A percentile compares a stretch with the other conserved stretches of the same genome.
Evolutionary conservation across 1,140 invertebrate genomes (phyloP).

Genomic region (Zophobas atratus): DNA sequence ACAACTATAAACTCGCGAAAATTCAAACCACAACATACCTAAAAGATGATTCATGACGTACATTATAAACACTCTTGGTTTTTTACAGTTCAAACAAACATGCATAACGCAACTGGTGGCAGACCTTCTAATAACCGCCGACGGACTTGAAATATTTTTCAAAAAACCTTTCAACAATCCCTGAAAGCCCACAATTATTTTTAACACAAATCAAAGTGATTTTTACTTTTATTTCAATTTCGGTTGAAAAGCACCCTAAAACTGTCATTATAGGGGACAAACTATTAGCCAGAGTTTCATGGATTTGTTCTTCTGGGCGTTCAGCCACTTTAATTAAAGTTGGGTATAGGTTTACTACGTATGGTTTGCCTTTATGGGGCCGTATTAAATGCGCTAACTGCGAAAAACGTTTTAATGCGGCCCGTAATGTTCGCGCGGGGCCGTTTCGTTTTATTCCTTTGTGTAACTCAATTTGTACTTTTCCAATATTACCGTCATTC

Average conservation of each 20-base stretch:
- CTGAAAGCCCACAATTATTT: conserved; percentile 55
- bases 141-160: conserved; percentile 63
- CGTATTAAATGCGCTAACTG: conserved; percentile 78
- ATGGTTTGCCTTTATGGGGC: conserved; percentile 84
- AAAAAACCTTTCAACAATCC: conserved; percentile 64
- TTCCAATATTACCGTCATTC: conserved; percentile 74
- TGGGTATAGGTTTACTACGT: conserved; percentile 82
- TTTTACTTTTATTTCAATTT: conserved; percentile 83
- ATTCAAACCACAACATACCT: conserved; percentile 55
- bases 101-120: conserved; percentile 62
- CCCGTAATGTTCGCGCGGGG: conserved; percentile 77
- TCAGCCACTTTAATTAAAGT: conserved; percentile 78
- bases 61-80: conserved; percentile 61
- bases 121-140: conserved; percentile 63
- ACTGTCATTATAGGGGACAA: conserved; percentile 80
- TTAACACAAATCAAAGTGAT: background rate
- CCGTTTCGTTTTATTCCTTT: conserved; percentile 88
- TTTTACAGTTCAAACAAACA: conserved; percentile 64
- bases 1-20: conserved; percentile 1
- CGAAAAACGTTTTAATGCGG: conserved; percentile 84
- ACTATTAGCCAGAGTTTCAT: conserved; percentile 80
- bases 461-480: conserved; percentile 84
- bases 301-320: conserved; percentile 80
- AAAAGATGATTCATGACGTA: conserved; percentile 64
- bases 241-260: conserved; percentile 81